These are phyloP conservation scores for Phenacoccus solenopsis DNA, from an alignment of 1,140 invertebrate species.

Conservation along the genomic window DNA sequence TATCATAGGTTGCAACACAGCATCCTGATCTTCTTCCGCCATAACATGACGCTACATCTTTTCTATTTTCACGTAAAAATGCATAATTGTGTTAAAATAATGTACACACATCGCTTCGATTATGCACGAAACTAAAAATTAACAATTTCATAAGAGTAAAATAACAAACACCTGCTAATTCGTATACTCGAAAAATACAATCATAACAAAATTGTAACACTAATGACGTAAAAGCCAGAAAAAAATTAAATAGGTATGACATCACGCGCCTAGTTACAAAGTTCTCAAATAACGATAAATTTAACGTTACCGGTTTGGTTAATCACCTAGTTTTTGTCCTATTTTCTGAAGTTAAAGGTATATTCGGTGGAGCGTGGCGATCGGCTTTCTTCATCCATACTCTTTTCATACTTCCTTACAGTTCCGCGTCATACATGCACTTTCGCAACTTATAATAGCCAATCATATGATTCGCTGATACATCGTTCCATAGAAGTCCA, in stretches of 20 bases:
- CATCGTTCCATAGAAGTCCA: neutral
- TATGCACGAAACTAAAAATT: neutral
- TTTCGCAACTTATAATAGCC: no score
- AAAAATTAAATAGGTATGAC: neutral
- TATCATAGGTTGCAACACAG: constrained; percentile 77
- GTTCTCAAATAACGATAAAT: neutral
- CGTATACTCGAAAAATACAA: neutral
- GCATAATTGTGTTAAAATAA: neutral
- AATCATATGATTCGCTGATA: no score
- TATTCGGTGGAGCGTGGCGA: no score
- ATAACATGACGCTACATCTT: constrained; percentile 21
- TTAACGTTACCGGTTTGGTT: neutral
- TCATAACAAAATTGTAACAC: neutral
- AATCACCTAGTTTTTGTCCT: no score
- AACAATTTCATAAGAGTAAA: neutral
- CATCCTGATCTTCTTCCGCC: constrained; percentile 24
- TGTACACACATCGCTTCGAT: neutral
- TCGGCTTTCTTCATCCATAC: no score
- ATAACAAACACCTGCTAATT: constrained; percentile 16
- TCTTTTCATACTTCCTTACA: neutral
- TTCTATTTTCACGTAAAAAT: neutral
- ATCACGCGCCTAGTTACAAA: neutral
- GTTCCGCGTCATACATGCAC: neutral
- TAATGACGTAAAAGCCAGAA: constrained; percentile 9
- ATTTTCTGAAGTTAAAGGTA: no score